Conservation (phyloP, 2,113 vertebrate genomes). For the Urocitellus parryii region DNA sequence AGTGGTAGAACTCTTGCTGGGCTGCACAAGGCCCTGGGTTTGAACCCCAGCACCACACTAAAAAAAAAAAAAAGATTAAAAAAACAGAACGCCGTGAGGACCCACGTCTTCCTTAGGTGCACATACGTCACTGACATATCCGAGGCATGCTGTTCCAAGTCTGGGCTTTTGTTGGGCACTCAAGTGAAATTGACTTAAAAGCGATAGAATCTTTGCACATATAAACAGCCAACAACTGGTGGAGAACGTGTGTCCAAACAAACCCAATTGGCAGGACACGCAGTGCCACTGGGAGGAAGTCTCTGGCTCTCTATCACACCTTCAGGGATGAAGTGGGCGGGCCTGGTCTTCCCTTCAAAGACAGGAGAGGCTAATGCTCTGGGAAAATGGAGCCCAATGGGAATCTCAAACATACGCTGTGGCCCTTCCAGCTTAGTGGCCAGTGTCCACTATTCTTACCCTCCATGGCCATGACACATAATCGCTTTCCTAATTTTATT, state of each 20-base stretch:
- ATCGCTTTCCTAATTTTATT: constrained; percentile 77
- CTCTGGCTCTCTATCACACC: constrained; percentile 83
- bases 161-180: constrained; percentile 72
- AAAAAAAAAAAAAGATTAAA: too few species aligned
- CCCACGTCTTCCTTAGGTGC: not conserved
- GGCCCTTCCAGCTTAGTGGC: constrained; percentile 49
- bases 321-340: constrained; percentile 69
- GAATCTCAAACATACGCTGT: constrained; percentile 12
- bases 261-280: constrained; percentile 79
- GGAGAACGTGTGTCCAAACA: constrained; percentile 82
- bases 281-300: constrained; percentile 73
- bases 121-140: constrained; percentile 71
- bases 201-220: constrained; percentile 82
- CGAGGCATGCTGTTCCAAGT: constrained; percentile 65
- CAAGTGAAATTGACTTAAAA: constrained; percentile 71
- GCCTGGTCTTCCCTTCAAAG: constrained; percentile 46
- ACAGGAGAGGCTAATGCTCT: constrained; percentile 56
- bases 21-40: not conserved
- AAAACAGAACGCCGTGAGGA: not conserved
- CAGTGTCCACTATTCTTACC: constrained; percentile 42
- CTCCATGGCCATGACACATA: constrained; percentile 70
- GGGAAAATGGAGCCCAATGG: constrained; percentile 39
- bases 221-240: constrained; percentile 82
- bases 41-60: not conserved
- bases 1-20: not conserved